Evolutionary conservation across 2,113 vertebrate species (phyloP), one percentile per base, ranked within the genome.

Genomic region (Mus spicilegus): DNA sequence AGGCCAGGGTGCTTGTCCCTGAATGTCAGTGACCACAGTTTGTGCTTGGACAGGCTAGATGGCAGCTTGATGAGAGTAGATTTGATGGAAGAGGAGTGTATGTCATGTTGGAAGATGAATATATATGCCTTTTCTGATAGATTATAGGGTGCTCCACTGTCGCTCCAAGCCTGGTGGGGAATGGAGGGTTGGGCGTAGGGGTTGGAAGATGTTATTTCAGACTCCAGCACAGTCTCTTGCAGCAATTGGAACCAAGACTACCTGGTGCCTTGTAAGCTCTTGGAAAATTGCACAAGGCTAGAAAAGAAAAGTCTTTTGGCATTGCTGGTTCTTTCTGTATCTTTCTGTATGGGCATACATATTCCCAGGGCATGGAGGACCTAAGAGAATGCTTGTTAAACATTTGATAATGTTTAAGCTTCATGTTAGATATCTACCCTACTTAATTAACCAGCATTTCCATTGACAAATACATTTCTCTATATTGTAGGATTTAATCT

Each of bases 331-430:
- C 28, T 69, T 16, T 22, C 10, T 10, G 17, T 28, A 2, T 7
- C 28, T 69, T 20, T 22, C 5, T 10, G 19, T 30, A 1, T 7
- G 0, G 42, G 4, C 12, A 0, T 13, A 0, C 28, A 0, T 36
- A 1, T 36, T 92, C 72, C 67, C n/a, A 2, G 51, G 72, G 49
- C 73, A 24, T 1, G 5, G 51, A 78, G 63, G 39, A 56, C 12
- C 28, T 20, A 12, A 4, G 28, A 33, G 3, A 11, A 9, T 8
- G 1, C 30, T 67, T 49, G 17, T 42, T 72, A 73, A 56, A 30
- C 36, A 73, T 26, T 11, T 24, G 33, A 12, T 3, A 58, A 11
- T 1, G 0, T 56, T 26, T 76, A 30, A 51, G 17, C 11, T 8
- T 19, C 24, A 5, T 26, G 19, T 65, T 30, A 24, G 26, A 20